phyloP scores from a whole-genome alignment of 2,888 invertebrate species.

The Celastrina argiolus region DNA sequence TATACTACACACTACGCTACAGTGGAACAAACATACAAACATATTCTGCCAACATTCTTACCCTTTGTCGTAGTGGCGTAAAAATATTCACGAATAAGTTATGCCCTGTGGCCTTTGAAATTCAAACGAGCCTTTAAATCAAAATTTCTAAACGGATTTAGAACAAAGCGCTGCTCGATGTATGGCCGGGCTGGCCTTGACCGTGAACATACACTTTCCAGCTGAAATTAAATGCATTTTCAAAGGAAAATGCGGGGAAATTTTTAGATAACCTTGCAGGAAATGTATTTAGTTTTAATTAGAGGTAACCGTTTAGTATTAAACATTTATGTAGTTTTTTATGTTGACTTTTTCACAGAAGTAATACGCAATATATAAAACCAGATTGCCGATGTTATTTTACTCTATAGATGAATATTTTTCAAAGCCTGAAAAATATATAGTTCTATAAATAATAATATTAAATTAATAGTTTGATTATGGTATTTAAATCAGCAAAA shows the following conservation, averaged over 20 bases:
- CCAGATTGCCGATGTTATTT: no score
- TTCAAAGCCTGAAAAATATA: no score
- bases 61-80: no score
- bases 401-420: no score
- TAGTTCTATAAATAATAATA: no score
- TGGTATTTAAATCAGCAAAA: no score
- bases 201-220: not conserved
- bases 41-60: not conserved
- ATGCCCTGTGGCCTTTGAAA: not conserved
- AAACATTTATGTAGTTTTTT: not conserved
- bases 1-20: no score
- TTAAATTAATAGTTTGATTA: no score
- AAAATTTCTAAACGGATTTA: slow-evolving; percentile 3
- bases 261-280: not conserved
- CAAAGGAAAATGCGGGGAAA: slow-evolving; percentile 8
- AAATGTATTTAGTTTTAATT: slow-evolving; percentile 1
- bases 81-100: no score
- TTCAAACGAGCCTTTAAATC: not conserved
- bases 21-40: no score
- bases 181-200: slow-evolving; percentile 7
- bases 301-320: not conserved
- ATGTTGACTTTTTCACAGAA: no score
- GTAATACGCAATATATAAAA: no score
- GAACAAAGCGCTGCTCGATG: slow-evolving; percentile 5
- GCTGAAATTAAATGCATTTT: slow-evolving; percentile 9